These are phyloP conservation scores for Staurois parvus DNA, from an alignment of 2,797 vertebrate species.

Conservation along the genomic window DNA sequence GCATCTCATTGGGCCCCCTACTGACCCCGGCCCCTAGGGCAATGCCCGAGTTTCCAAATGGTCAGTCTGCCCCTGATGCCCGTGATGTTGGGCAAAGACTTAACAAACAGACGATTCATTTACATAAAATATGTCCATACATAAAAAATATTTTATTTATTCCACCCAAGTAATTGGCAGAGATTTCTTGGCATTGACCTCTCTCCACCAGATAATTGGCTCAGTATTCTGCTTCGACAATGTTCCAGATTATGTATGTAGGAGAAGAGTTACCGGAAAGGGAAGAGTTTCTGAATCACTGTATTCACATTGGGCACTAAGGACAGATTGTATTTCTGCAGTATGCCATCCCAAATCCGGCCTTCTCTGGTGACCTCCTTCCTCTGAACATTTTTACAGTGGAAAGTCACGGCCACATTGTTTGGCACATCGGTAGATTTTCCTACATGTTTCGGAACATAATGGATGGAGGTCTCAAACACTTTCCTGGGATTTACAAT, in stretches of 20 bases:
- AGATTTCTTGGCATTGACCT: neutral
- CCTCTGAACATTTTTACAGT: neutral
- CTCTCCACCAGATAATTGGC: no score
- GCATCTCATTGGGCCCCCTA: no score
- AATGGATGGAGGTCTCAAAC: slow-evolving; percentile 5
- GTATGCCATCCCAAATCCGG: neutral
- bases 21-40: no score
- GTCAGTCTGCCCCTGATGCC: no score
- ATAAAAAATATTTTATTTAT: no score
- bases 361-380: neutral
- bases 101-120: no score
- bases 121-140: no score
- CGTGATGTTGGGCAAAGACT: no score
- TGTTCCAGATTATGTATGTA: no score
- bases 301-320: neutral
- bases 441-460: neutral
- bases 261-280: neutral
- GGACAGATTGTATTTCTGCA: neutral
- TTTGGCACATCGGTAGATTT: neutral
- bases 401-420: neutral
- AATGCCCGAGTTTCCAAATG: no score
- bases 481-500: neutral
- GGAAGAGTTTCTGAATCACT: neutral
- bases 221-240: no score
- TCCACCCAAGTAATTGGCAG: no score